Evolutionary conservation across 2,888 invertebrate genomes (phyloP), one percentile per base, ranked within the genome.

Genomic region (Selenia dentaria): DNA sequence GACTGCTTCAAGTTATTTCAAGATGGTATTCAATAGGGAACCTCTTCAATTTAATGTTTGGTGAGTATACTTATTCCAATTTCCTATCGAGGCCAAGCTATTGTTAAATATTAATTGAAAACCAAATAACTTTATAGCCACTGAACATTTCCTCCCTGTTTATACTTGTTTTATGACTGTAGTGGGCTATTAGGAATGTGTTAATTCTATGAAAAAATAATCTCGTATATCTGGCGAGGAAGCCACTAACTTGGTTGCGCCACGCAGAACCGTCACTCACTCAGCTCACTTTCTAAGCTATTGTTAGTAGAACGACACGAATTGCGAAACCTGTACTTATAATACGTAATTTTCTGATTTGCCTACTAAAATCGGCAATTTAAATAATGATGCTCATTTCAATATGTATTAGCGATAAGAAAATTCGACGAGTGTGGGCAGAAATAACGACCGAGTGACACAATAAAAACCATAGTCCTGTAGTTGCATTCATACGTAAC

Each of bases 191-290:
- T 62, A 59, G 56, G 48, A 51, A 42, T 49, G 54, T 59, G 59
- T 58, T 61, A 59, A 65, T 54, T 53, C 50, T 51, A 44, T 44
- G 52, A 62, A 57, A 59, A 61, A 56, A 64, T n/a, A n/a, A n/a
- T n/a, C 49, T 34, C 27, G 20, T 37, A 43, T 38, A 41, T 48
- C 32, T 20, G 36, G 14, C 10, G 11, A 25, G 31, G 51, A 36
- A 46, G 49, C 2, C 16, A 4, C 16, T 4, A 4, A 16, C 45
- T 49, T 49, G 43, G 51, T 39, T 39, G 13, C 38, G 38, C 31
- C 51, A 33, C 44, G 11, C 24, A n/a, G n/a, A 20, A 2, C 6
- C 29, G 11, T 10, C 4, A 3, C 26, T 25, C 14, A 20, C 10
- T 12, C 8, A 20, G 13, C 36, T 32, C 20, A 9, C 29, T 39